Evolutionary conservation across 1,140 invertebrate species (phyloP).

Genomic region (Tyrophagus putrescentiae): DNA sequence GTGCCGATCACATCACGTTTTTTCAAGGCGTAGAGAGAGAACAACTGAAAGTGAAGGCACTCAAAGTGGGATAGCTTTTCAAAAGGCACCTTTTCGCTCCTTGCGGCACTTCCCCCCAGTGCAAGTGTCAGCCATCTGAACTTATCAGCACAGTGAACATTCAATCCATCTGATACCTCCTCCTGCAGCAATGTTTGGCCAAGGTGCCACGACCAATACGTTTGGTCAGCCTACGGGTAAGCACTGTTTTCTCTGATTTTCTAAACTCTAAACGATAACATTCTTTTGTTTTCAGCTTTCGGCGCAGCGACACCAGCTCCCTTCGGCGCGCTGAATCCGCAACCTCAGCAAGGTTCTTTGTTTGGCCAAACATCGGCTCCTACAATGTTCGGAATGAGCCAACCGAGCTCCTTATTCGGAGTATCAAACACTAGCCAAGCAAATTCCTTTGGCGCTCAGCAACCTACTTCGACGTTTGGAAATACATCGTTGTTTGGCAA

Average conservation of each 20-base stretch:
- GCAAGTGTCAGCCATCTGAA: too few species aligned
- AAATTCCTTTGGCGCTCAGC: conserved; percentile 15
- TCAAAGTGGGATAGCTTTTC: too few species aligned
- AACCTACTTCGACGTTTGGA: neutral
- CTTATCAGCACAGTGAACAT: too few species aligned
- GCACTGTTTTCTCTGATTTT: neutral
- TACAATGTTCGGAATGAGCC: neutral
- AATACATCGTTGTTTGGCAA: conserved; percentile 15
- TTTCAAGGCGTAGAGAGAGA: too few species aligned
- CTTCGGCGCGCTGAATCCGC: neutral
- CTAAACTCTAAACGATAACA: neutral
- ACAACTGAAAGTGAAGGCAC: too few species aligned
- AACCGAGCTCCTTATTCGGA: conserved; percentile 6
- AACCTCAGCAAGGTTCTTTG: neutral
- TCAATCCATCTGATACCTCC: too few species aligned
- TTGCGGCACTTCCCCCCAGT: too few species aligned
- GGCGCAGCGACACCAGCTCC: neutral
- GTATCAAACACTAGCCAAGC: neutral
- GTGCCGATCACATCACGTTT: too few species aligned
- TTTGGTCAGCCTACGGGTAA: conserved; percentile 14
- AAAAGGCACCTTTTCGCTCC: too few species aligned
- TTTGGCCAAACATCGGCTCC: neutral
- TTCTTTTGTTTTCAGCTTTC: neutral
- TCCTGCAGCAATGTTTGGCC: conserved; percentile 8
- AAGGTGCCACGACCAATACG: conserved; percentile 1